Conservation (phyloP, 2,113 vertebrate genomes). For the Equus przewalskii region DNA sequence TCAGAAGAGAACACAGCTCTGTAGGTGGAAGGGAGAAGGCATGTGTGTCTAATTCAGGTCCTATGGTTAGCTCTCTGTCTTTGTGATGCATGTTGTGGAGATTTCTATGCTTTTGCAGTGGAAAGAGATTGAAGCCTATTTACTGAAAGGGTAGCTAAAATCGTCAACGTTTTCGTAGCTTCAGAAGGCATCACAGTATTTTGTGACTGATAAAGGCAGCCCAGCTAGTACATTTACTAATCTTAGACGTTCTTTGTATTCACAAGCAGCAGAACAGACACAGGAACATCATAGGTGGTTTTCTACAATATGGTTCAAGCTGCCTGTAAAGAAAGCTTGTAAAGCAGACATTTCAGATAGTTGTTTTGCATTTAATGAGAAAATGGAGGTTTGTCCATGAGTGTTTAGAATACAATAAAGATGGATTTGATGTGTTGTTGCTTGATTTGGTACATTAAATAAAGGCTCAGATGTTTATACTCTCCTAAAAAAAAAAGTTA, state of each 20-base stretch:
- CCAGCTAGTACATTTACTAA: not conserved
- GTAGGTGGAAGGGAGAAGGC: not conserved
- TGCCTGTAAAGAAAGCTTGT: not conserved
- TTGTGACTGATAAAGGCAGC: not conserved
- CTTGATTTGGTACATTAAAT: slow-evolving; percentile 2
- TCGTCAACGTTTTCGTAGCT: not conserved
- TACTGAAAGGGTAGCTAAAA: not conserved
- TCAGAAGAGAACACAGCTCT: not conserved
- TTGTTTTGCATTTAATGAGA: not conserved
- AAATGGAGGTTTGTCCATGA: slow-evolving; percentile 1
- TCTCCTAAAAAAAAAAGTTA: not conserved
- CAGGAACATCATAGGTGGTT: not conserved
- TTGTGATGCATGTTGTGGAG: not conserved
- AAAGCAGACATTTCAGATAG: not conserved
- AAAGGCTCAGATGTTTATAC: not conserved
- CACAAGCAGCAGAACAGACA: not conserved
- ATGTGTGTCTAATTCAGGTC: not conserved
- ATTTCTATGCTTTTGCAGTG: not conserved
- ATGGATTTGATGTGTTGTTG: not conserved
- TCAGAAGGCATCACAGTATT: not conserved
- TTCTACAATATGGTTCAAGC: not conserved
- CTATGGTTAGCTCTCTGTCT: not conserved
- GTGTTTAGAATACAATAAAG: not conserved
- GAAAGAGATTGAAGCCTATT: not conserved
- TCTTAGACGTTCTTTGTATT: not conserved